Percentiles rank a stretch among this genome's conserved stretches.
Conservation (phyloP, 2,888 invertebrate species). For the Lamellibrachia columna region DNA sequence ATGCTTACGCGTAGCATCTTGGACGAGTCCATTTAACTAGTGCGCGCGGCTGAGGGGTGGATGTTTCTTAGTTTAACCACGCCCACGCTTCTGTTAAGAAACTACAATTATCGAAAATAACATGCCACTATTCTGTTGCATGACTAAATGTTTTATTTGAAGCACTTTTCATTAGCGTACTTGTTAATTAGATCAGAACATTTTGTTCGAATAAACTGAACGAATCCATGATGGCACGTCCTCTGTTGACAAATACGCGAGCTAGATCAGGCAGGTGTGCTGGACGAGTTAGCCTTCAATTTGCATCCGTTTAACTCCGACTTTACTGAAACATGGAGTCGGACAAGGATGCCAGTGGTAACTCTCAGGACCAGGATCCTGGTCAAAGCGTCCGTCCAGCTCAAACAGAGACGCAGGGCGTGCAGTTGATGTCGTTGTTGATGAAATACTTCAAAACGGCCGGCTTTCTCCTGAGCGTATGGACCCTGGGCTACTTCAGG, state of each 20-base stretch:
- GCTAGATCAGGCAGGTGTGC: neutral
- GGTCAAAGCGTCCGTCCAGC: neutral
- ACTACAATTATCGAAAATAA: neutral
- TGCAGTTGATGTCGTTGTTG: slow-evolving; percentile 45
- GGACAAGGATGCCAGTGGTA: neutral
- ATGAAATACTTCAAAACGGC: slow-evolving; percentile 61
- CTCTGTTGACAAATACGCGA: slow-evolving; percentile 16
- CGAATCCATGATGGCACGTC: neutral
- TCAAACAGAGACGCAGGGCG: neutral
- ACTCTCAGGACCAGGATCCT: neutral
- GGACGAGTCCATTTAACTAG: neutral
- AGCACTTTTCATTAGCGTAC: neutral
- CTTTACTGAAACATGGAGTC: neutral
- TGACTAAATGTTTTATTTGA: neutral
- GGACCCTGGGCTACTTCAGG: slow-evolving; percentile 61
- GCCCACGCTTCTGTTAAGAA: neutral
- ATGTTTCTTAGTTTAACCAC: neutral
- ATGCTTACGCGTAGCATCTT: neutral
- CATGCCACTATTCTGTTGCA: neutral
- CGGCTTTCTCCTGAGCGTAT: slow-evolving; percentile 55
- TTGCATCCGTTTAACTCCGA: slow-evolving; percentile 4
- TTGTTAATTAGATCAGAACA: neutral
- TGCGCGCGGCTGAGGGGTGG: neutral
- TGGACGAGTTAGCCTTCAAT: neutral
- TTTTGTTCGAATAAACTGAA: neutral